Conservation (phyloP, 2,888 invertebrate species). For the Epirrhoe alternata region DNA sequence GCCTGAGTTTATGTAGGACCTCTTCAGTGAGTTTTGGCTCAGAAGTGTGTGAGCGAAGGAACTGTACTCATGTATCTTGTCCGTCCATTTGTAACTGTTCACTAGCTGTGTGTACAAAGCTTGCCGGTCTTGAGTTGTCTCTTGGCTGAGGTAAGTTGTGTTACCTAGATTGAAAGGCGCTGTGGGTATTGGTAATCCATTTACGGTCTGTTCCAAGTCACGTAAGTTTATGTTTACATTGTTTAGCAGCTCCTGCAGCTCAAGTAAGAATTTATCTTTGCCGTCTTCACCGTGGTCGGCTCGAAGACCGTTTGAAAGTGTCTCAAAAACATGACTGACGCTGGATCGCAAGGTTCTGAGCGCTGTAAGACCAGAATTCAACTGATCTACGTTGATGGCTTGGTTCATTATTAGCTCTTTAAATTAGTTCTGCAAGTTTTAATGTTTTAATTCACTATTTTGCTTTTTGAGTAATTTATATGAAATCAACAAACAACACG, state of each 20-base stretch:
- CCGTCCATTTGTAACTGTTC: constrained; percentile 96
- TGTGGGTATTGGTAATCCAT: constrained; percentile 89
- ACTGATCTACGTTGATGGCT: constrained; percentile 86
- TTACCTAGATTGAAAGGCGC: constrained; percentile 94
- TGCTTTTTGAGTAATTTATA: not conserved
- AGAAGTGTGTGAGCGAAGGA: constrained; percentile 91
- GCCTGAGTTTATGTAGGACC: constrained; percentile 92
- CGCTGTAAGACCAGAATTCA: constrained; percentile 90
- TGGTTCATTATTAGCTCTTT: constrained; percentile 56
- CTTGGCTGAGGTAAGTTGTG: constrained; percentile 94
- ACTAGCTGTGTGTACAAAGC: constrained; percentile 94
- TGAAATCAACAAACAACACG: not conserved
- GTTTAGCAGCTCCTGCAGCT: constrained; percentile 92
- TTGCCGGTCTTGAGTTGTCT: constrained; percentile 95
- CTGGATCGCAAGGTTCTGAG: constrained; percentile 92
- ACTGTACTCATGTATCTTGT: constrained; percentile 96
- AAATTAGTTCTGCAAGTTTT: constrained; percentile 3
- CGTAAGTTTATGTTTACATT: constrained; percentile 93
- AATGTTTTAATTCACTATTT: not conserved
- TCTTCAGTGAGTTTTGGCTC: constrained; percentile 93
- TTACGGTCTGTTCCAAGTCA: constrained; percentile 92
- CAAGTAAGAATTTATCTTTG: constrained; percentile 91
- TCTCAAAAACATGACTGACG: constrained; percentile 94
- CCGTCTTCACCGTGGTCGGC: constrained; percentile 93
- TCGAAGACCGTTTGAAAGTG: constrained; percentile 91